phyloP scores from a whole-genome alignment of 1,140 invertebrate species.

The Drosophila mauritiana region DNA sequence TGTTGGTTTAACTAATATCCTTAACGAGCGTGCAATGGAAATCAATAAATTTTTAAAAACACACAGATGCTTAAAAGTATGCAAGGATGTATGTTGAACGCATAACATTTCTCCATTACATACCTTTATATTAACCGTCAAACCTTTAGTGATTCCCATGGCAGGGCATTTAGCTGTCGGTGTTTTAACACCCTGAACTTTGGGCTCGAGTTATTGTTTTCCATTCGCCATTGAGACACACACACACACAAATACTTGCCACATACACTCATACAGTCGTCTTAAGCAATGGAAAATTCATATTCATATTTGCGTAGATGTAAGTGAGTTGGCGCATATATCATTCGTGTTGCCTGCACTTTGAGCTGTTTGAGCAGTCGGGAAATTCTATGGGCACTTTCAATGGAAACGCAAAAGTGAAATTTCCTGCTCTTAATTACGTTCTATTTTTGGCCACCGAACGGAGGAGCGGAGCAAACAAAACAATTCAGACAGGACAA shows the following conservation, averaged over 20 bases:
- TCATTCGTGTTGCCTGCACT: slow-evolving; percentile 21
- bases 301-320: not conserved
- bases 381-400: slow-evolving; percentile 20
- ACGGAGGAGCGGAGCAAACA: slow-evolving; percentile 11
- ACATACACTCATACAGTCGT: not conserved
- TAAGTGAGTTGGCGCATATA: slow-evolving; percentile 2
- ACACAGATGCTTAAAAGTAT: no score
- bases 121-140: no score
- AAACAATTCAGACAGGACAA: slow-evolving; percentile 21
- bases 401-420: slow-evolving; percentile 49
- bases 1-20: no score
- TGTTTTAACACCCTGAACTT: not conserved
- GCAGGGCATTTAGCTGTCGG: not conserved
- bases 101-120: no score
- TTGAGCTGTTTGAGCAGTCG: slow-evolving; percentile 12
- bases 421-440: slow-evolving; percentile 60
- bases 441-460: slow-evolving; percentile 49
- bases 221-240: not conserved
- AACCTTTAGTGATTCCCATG: not conserved
- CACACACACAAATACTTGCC: not conserved
- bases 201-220: slow-evolving; percentile 6
- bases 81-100: no score
- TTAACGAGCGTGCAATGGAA: no score
- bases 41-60: no score
- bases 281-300: slow-evolving; percentile 10